These are phyloP conservation scores for Metridium senile DNA, from an alignment of 92 coral and sea anemone species.

Conservation along the genomic window DNA sequence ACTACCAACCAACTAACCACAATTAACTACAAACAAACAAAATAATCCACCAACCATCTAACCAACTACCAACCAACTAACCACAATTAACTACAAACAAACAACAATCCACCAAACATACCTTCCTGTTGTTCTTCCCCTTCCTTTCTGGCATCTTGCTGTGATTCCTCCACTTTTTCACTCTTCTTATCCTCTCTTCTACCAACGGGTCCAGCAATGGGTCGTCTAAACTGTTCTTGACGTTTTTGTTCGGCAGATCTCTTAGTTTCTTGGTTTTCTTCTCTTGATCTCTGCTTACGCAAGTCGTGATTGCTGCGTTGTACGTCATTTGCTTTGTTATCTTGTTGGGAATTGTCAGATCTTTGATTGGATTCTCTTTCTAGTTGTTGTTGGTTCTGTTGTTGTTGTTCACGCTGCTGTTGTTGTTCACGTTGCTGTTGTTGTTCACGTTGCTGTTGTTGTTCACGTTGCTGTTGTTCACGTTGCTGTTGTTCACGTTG, in stretches of 20 bases:
- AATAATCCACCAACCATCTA: too few relatives aligned
- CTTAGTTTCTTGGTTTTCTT: neutral
- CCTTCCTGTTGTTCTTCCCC: slow-evolving; percentile 17
- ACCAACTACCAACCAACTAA: too few relatives aligned
- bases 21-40: too few relatives aligned
- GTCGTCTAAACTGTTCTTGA: slow-evolving; percentile 32
- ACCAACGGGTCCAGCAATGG: slow-evolving; percentile 45
- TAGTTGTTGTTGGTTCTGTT: neutral
- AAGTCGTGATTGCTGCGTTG: too few relatives aligned
- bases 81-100: too few relatives aligned
- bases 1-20: too few relatives aligned
- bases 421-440: slow-evolving; percentile 6
- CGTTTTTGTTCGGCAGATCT: slow-evolving; percentile 1
- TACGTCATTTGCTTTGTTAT: too few relatives aligned
- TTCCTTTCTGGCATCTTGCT: neutral
- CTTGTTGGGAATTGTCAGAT: too few relatives aligned
- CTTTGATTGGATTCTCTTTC: too few relatives aligned
- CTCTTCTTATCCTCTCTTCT: slow-evolving; percentile 9
- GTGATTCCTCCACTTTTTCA: slow-evolving; percentile 19
- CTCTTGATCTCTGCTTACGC: slow-evolving; percentile 7
- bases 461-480: slow-evolving; percentile 4
- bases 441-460: slow-evolving; percentile 3
- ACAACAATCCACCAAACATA: neutral
- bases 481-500: slow-evolving; percentile 1
- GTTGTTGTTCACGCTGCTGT: neutral